Conservation (phyloP, 1,140 invertebrate species). For the Aphidius gifuensis region DNA sequence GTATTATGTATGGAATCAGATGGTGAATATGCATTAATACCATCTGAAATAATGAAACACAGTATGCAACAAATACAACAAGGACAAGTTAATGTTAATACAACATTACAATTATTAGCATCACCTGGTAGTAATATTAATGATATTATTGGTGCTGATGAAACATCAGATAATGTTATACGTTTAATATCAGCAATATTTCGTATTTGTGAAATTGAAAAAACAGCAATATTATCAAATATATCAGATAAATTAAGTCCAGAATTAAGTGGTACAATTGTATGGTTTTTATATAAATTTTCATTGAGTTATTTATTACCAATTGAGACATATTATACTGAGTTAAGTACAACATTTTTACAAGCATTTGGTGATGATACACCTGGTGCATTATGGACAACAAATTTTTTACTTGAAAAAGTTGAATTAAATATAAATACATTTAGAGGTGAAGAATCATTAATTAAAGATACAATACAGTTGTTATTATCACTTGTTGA, state of each 20-base stretch:
- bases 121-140: slow-evolving; percentile 51
- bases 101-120: slow-evolving; percentile 53
- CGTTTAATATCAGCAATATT: slow-evolving; percentile 67
- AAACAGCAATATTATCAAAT: slow-evolving; percentile 61
- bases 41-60: slow-evolving; percentile 70
- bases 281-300: slow-evolving; percentile 81
- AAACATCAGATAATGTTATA: slow-evolving; percentile 61
- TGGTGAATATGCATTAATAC: slow-evolving; percentile 75
- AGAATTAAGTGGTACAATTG: slow-evolving; percentile 72
- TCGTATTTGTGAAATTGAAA: slow-evolving; percentile 68
- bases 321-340: slow-evolving; percentile 65
- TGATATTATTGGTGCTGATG: slow-evolving; percentile 56
- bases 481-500: slow-evolving; percentile 61
- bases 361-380: slow-evolving; percentile 64
- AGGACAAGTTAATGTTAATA: slow-evolving; percentile 47
- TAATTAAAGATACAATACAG: slow-evolving; percentile 62
- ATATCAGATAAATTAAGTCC: slow-evolving; percentile 70
- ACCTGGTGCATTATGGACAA: slow-evolving; percentile 59
- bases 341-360: slow-evolving; percentile 59
- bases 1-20: slow-evolving; percentile 69
- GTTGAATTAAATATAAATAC: slow-evolving; percentile 60
- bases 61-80: slow-evolving; percentile 57
- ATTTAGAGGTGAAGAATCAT: slow-evolving; percentile 59
- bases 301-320: slow-evolving; percentile 72
- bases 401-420: slow-evolving; percentile 64